Percentiles rank a stretch among this genome's conserved stretches.
These are phyloP conservation scores for Aphelenchoides besseyi DNA, from an alignment of 1,140 invertebrate genomes.

Conservation along the genomic window DNA sequence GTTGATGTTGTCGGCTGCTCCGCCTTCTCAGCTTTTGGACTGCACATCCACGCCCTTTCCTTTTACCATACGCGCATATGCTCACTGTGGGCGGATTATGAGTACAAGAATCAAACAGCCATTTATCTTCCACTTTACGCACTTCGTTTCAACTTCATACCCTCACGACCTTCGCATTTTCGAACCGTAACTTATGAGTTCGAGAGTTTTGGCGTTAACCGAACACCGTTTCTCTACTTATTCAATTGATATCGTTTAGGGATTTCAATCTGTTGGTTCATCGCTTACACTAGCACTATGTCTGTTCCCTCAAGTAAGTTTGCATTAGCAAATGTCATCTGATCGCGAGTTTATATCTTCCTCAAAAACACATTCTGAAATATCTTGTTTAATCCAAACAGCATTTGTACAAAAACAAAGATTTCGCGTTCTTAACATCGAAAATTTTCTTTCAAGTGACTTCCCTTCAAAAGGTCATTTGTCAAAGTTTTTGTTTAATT, in stretches of 20 bases:
- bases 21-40: not conserved
- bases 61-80: not conserved
- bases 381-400: no score
- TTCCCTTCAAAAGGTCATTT: not conserved
- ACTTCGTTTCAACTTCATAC: not conserved
- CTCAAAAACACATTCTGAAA: no score
- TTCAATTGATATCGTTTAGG: slow-evolving; percentile 1
- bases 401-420: no score
- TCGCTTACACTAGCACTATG: not conserved
- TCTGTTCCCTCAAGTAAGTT: not conserved
- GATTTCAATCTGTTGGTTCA: no score
- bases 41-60: not conserved
- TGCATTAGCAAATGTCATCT: no score
- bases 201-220: no score
- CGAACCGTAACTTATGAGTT: no score
- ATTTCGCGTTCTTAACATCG: no score
- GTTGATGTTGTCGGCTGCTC: not conserved
- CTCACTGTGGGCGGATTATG: not conserved
- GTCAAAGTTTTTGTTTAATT: not conserved
- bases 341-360: no score
- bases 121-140: not conserved
- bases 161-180: no score
- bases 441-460: not conserved
- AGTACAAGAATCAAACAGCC: not conserved
- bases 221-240: no score